phyloP scores from a whole-genome alignment of 2,888 invertebrate species.

The Chrysotoxum bicinctum region DNA sequence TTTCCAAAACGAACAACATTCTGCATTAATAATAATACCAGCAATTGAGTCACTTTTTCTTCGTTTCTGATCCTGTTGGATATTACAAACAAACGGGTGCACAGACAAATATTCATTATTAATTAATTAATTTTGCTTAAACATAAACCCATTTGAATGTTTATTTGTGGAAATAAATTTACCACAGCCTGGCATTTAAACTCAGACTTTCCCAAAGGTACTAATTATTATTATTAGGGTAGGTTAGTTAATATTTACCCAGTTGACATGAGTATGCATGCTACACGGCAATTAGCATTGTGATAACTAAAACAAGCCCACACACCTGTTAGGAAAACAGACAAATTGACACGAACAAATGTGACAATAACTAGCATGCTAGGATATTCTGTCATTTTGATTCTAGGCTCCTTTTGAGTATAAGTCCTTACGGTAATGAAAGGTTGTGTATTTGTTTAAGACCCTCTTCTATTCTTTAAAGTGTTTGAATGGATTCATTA shows the following conservation, averaged over 20 bases:
- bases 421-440: not conserved
- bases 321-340: not conserved
- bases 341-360: not conserved
- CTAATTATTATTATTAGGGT: not conserved
- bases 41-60: not conserved
- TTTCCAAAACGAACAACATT: too few species aligned
- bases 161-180: not conserved
- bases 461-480: not conserved
- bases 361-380: not conserved
- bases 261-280: slow-evolving; percentile 45
- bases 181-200: not conserved
- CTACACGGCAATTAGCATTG: slow-evolving; percentile 33
- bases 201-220: not conserved
- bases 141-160: not conserved
- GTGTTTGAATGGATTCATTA: not conserved
- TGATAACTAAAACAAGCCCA: slow-evolving; percentile 26
- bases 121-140: not conserved
- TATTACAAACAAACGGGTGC: too few species aligned
- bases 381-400: not conserved
- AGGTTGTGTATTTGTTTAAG: not conserved
- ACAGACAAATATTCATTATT: not conserved
- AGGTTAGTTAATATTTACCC: slow-evolving; percentile 8
- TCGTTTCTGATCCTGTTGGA: not conserved
- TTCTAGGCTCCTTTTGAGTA: not conserved
- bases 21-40: too few species aligned